Percentiles rank a stretch among this genome's conserved stretches.
Evolutionary conservation across 2,797 vertebrate genomes (phyloP).

Genomic region (Limosa lapponica): DNA sequence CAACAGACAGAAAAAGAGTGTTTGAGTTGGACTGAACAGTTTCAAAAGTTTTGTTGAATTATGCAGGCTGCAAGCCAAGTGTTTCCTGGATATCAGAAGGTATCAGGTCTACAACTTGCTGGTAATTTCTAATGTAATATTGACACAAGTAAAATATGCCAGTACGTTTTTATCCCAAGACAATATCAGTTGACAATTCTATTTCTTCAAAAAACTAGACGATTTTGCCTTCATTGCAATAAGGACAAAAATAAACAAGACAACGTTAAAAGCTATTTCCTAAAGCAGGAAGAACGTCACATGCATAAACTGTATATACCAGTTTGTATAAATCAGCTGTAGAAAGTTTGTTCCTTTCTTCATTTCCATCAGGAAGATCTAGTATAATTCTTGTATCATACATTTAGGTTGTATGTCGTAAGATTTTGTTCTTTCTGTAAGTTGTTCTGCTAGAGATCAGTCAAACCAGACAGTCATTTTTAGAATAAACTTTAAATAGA

Average conservation of each 20-base stretch:
- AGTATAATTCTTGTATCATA: not conserved
- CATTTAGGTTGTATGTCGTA: not conserved
- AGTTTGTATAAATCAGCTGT: not conserved
- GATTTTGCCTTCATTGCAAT: not conserved
- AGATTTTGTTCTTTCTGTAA: not conserved
- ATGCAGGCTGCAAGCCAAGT: not conserved
- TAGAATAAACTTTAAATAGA: not conserved
- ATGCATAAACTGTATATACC: not conserved
- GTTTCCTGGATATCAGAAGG: not conserved
- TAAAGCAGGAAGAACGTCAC: not conserved
- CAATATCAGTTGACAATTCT: not conserved
- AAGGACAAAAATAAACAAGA: not conserved
- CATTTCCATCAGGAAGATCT: not conserved
- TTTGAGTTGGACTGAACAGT: not conserved
- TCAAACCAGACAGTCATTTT: not conserved
- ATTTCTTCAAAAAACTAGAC: not conserved
- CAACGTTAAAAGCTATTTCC: not conserved
- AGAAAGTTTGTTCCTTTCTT: not conserved
- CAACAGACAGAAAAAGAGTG: not conserved
- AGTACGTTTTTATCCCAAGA: not conserved
- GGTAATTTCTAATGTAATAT: not conserved
- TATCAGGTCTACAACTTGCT: not conserved
- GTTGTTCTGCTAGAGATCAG: not conserved
- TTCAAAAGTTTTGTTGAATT: conserved; percentile 1
- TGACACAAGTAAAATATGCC: not conserved